Evolutionary conservation across 1,140 invertebrate species (phyloP).

Genomic region (Piezodorus guildinii): DNA sequence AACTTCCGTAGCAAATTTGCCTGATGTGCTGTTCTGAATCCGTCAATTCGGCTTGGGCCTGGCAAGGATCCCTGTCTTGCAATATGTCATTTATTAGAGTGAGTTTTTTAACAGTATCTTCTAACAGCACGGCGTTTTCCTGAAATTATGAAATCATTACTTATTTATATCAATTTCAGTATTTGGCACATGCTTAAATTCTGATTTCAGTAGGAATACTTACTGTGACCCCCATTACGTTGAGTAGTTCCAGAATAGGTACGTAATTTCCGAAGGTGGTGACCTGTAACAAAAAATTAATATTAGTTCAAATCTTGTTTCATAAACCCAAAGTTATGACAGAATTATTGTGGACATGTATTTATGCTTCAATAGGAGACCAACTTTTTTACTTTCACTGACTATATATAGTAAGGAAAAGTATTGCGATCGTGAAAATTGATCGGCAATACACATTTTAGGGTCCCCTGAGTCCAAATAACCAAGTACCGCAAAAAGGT

Average conservation of each 20-base stretch:
- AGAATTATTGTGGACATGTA: too few species aligned
- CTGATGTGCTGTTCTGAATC: not conserved
- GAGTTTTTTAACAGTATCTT: not conserved
- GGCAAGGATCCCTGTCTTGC: not conserved
- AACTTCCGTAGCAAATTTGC: not conserved
- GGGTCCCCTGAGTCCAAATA: too few species aligned
- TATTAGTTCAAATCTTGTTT: too few species aligned
- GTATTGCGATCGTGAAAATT: too few species aligned
- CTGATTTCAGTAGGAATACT: not conserved
- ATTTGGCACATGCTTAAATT: not conserved
- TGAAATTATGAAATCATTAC: not conserved
- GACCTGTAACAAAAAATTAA: too few species aligned
- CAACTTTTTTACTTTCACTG: too few species aligned
- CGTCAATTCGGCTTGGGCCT: not conserved
- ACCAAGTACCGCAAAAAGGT: too few species aligned
- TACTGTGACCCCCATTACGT: constrained; percentile 15
- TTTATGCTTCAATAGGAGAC: too few species aligned
- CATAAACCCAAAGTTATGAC: too few species aligned
- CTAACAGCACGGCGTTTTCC: not conserved
- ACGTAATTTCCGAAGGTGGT: constrained; percentile 18
- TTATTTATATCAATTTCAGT: not conserved
- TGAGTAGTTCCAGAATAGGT: constrained; percentile 10
- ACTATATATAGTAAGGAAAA: too few species aligned
- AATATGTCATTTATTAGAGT: not conserved
- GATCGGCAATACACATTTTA: too few species aligned